Percentiles rank a stretch among this genome's conserved stretches.
Conservation (phyloP, 1,140 invertebrate species). For the Cephus cinctus region DNA sequence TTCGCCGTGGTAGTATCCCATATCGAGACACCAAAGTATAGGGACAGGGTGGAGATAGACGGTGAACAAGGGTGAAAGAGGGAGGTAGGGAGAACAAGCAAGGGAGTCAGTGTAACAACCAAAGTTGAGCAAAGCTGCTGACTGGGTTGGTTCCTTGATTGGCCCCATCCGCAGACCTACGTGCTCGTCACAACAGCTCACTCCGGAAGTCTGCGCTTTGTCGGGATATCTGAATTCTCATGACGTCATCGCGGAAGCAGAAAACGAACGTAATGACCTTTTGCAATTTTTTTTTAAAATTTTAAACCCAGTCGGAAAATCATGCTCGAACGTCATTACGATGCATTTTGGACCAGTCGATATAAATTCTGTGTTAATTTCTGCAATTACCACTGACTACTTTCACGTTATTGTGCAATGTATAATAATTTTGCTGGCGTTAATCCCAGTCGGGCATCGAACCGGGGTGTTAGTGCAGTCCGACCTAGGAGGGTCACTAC, state of each 20-base stretch:
- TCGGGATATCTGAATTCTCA: neutral
- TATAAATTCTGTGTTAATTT: too few relatives aligned
- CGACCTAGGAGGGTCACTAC: too few relatives aligned
- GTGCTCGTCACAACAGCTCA: conserved; percentile 55
- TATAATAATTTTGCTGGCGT: conserved; percentile 39
- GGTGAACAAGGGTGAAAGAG: too few relatives aligned
- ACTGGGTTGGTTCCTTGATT: conserved; percentile 52
- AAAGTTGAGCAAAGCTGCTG: conserved; percentile 46
- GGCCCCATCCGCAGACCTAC: conserved; percentile 54
- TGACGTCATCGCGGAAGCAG: neutral
- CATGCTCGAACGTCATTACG: too few relatives aligned
- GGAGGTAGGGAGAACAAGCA: conserved; percentile 12
- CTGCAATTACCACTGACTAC: too few relatives aligned
- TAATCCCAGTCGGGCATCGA: conserved; percentile 40
- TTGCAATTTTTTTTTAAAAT: neutral
- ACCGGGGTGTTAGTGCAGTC: conserved; percentile 27
- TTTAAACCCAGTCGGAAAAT: too few relatives aligned
- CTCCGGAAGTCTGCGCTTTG: conserved; percentile 7
- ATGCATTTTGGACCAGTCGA: too few relatives aligned
- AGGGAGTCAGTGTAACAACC: conserved; percentile 44
- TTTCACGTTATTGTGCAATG: conserved; percentile 38
- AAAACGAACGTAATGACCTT: neutral
- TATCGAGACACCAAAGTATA: too few relatives aligned
- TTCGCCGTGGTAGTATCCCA: too few relatives aligned
- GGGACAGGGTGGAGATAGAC: too few relatives aligned